phyloP scores from a whole-genome alignment of 2,888 invertebrate genomes.

The Steinernema scapterisci region DNA sequence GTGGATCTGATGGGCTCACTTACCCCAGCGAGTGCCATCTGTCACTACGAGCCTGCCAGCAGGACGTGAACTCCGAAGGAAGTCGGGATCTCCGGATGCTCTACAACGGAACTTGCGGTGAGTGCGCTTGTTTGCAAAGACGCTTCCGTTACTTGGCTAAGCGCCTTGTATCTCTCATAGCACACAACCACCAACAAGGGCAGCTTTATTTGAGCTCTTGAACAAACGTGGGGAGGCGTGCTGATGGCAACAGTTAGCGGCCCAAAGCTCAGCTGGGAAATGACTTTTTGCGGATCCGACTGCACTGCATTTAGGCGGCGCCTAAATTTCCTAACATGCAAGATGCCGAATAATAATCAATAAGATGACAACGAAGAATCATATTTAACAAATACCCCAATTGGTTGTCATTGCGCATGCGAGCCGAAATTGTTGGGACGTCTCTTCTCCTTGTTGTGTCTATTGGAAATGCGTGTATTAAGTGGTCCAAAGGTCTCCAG shows the following conservation, averaged over 20 bases:
- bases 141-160: not conserved
- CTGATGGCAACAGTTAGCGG: too few relatives aligned
- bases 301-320: not conserved
- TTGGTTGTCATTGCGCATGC: not conserved
- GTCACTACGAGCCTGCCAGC: conserved; percentile 78
- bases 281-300: too few relatives aligned
- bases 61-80: conserved; percentile 51
- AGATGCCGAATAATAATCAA: conserved; percentile 19
- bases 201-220: not conserved
- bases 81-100: conserved; percentile 77
- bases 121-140: conserved; percentile 69
- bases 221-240: not conserved
- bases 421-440: not conserved
- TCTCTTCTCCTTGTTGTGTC: not conserved
- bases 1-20: conserved; percentile 84
- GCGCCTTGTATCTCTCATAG: not conserved
- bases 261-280: too few relatives aligned
- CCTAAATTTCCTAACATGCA: conserved; percentile 13
- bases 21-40: conserved; percentile 86
- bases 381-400: not conserved
- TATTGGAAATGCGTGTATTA: not conserved
- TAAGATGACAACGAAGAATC: not conserved
- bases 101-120: conserved; percentile 85
- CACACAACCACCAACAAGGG: not conserved
- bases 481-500: conserved; percentile 19